Conservation (phyloP, 1,140 invertebrate species). For the Brachionus koreanus region DNA sequence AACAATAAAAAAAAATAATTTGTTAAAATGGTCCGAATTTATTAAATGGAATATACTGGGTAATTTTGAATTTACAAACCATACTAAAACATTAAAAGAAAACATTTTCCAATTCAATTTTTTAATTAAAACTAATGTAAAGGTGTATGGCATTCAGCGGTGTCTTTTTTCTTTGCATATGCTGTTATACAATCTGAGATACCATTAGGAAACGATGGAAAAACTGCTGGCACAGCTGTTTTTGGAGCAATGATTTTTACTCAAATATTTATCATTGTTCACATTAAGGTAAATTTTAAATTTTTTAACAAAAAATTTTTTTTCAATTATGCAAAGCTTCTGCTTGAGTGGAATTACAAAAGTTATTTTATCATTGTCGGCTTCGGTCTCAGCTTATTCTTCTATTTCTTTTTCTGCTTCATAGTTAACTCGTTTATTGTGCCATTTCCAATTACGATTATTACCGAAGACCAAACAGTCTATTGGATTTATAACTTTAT, state of each 20-base stretch:
- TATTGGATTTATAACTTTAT: slow-evolving; percentile 41
- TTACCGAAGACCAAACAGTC: slow-evolving; percentile 17
- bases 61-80: neutral
- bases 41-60: slow-evolving; percentile 29
- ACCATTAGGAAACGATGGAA: neutral
- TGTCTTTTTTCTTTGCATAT: slow-evolving; percentile 4
- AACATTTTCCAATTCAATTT: neutral
- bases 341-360: slow-evolving; percentile 37
- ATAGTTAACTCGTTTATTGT: slow-evolving; percentile 28
- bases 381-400: slow-evolving; percentile 4
- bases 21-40: slow-evolving; percentile 1
- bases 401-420: slow-evolving; percentile 17
- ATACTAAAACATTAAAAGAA: neutral
- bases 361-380: neutral
- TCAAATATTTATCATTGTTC: slow-evolving; percentile 24
- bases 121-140: neutral
- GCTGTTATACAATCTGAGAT: neutral
- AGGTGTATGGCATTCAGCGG: slow-evolving; percentile 28
- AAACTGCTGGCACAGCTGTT: neutral
- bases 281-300: slow-evolving; percentile 26
- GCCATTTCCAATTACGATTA: neutral
- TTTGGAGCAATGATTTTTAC: slow-evolving; percentile 33
- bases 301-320: neutral
- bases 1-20: slow-evolving; percentile 17
- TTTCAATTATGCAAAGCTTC: neutral